Evolutionary conservation across 2,113 vertebrate species (phyloP).

Genomic region (Cyprinodon brontotheroides): DNA sequence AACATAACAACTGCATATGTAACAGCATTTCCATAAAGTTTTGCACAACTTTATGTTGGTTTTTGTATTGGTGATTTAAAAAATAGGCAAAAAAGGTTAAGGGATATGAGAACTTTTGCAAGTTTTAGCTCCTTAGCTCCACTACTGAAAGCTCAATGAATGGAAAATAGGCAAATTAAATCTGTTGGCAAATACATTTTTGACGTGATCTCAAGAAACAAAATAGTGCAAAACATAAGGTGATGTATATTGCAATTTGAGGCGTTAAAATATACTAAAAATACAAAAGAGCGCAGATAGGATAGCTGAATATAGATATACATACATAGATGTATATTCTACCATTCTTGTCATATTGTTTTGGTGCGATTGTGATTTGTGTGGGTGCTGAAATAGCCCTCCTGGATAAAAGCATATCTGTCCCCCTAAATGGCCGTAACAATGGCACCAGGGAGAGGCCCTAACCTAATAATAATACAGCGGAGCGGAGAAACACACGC

Average conservation of each 20-base stretch:
- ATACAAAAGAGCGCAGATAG: slow-evolving; percentile 19
- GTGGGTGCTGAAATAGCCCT: slow-evolving; percentile 69
- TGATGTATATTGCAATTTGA: slow-evolving; percentile 48
- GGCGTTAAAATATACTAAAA: slow-evolving; percentile 41
- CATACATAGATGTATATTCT: slow-evolving; percentile 12
- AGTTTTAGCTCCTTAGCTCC: neutral
- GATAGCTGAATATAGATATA: slow-evolving; percentile 11
- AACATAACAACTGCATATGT: too few species aligned
- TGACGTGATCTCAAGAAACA: slow-evolving; percentile 11
- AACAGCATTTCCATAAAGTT: too few species aligned
- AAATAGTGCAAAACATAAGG: slow-evolving; percentile 15
- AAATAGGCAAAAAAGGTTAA: neutral
- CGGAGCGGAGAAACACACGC: slow-evolving; percentile 39
- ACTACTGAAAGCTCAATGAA: slow-evolving; percentile 17
- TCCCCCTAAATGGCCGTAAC: slow-evolving; percentile 66
- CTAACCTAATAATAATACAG: slow-evolving; percentile 74
- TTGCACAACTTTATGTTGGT: neutral
- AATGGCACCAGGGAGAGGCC: slow-evolving; percentile 65
- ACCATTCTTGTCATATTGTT: slow-evolving; percentile 53
- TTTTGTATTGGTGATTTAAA: neutral
- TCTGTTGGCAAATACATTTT: neutral
- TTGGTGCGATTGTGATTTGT: slow-evolving; percentile 67
- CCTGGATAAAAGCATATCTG: slow-evolving; percentile 73
- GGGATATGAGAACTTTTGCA: neutral
- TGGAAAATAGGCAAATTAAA: slow-evolving; percentile 11